Conservation (phyloP, 2,888 invertebrate genomes). For the Leptopilina drosophilae region DNA sequence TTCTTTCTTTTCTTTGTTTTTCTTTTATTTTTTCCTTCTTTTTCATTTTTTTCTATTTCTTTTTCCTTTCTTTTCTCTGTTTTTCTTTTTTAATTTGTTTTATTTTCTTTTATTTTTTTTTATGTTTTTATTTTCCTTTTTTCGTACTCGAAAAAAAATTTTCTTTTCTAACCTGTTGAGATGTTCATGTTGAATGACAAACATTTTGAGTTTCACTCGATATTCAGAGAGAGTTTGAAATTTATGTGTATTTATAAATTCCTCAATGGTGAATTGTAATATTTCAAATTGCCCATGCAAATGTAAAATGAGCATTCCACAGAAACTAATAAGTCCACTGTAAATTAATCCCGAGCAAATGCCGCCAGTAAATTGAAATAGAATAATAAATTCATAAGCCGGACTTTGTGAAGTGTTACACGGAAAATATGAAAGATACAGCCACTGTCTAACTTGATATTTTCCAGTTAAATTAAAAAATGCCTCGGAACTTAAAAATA, state of each 20-base stretch:
- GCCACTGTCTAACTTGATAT: not conserved
- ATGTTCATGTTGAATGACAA: conserved; percentile 55
- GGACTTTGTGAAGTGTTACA: not conserved
- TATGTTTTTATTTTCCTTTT: too few relatives aligned
- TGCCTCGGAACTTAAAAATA: not conserved
- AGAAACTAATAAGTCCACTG: conserved; percentile 47
- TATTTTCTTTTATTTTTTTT: too few relatives aligned
- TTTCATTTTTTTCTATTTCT: too few relatives aligned
- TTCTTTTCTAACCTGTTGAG: conserved; percentile 51
- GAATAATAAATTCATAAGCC: not conserved
- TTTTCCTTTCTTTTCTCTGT: too few relatives aligned
- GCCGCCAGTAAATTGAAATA: conserved; percentile 7
- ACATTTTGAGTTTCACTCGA: conserved; percentile 6
- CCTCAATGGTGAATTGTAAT: conserved; percentile 41
- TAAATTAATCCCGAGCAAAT: conserved; percentile 36
- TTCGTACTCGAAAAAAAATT: not conserved
- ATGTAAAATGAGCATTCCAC: conserved; percentile 49
- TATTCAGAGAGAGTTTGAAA: conserved; percentile 37
- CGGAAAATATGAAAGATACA: conserved; percentile 9
- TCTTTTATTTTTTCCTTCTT: too few relatives aligned
- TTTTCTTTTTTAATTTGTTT: too few relatives aligned
- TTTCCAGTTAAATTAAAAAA: not conserved
- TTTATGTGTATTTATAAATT: conserved; percentile 28
- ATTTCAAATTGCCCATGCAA: conserved; percentile 48
- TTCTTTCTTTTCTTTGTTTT: too few relatives aligned